Evolutionary conservation across 2,797 vertebrate species (phyloP).

Genomic region (Alfaro cultratus): DNA sequence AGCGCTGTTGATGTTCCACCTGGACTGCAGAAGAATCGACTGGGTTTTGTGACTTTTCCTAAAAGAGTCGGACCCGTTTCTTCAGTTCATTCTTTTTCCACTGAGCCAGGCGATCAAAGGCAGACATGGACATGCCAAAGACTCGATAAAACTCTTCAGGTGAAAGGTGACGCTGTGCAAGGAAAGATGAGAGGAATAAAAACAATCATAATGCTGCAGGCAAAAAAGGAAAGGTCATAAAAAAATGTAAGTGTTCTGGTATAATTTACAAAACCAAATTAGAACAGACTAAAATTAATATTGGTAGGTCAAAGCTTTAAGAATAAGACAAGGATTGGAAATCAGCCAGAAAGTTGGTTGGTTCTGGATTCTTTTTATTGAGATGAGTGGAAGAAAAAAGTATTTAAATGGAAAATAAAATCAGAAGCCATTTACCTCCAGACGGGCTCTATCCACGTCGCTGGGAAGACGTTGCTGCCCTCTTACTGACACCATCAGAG

Average conservation of each 20-base stretch:
- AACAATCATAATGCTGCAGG: not conserved
- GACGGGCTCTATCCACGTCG: constrained; percentile 91
- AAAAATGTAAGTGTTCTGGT: not conserved
- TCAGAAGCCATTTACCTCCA: constrained; percentile 84
- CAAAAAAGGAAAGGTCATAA: not conserved
- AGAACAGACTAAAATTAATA: too few relatives aligned
- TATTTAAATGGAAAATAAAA: not conserved
- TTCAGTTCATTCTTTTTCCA: constrained; percentile 98
- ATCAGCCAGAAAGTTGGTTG: not conserved
- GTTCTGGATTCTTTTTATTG: not conserved
- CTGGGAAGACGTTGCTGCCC: constrained; percentile 89
- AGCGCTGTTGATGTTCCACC: not conserved
- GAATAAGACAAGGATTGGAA: not conserved
- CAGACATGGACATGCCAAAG: constrained; percentile 92
- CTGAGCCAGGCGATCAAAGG: constrained; percentile 92
- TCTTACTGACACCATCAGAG: constrained; percentile 91
- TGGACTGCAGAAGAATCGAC: not conserved
- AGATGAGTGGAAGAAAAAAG: not conserved
- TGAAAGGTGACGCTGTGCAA: constrained; percentile 90
- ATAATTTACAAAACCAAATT: not conserved
- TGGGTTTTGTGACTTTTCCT: constrained; percentile 38
- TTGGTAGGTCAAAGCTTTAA: not conserved
- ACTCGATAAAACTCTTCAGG: constrained; percentile 94
- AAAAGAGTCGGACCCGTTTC: constrained; percentile 95
- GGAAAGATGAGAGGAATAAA: constrained; percentile 3